A percentile compares a stretch with the other conserved stretches of the same genome.
phyloP scores from a whole-genome alignment of 2,888 invertebrate genomes.

The Camptogramma bilineatum region DNA sequence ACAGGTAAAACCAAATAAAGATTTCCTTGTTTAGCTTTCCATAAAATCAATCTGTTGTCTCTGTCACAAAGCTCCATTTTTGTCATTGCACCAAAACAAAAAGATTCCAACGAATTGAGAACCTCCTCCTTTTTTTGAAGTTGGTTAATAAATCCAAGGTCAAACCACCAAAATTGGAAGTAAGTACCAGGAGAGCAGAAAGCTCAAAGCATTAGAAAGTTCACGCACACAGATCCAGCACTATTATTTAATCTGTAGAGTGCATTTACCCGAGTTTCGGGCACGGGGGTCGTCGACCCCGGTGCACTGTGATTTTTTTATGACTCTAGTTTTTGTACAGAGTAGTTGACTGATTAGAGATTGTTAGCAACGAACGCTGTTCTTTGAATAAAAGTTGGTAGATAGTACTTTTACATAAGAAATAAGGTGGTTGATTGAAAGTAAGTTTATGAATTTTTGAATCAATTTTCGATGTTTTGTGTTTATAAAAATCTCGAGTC shows the following conservation, averaged over 20 bases:
- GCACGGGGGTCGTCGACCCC: slow-evolving; percentile 60
- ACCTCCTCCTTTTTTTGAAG: no score
- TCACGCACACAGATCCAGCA: slow-evolving; percentile 45
- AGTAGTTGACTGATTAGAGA: slow-evolving; percentile 21
- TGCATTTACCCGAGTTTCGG: slow-evolving; percentile 71
- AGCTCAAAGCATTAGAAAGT: slow-evolving; percentile 46
- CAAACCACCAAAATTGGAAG: slow-evolving; percentile 42
- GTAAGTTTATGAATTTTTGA: no score
- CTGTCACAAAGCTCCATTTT: neutral
- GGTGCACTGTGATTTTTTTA: slow-evolving; percentile 70
- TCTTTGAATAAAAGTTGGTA: no score
- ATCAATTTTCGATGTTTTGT: no score
- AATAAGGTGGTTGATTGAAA: no score
- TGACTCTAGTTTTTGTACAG: slow-evolving; percentile 53
- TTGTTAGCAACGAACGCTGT: neutral
- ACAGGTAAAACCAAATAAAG: no score
- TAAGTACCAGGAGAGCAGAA: slow-evolving; percentile 46
- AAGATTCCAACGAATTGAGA: no score
- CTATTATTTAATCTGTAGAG: slow-evolving; percentile 43
- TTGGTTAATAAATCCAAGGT: slow-evolving; percentile 42
- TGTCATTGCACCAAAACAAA: slow-evolving; percentile 28
- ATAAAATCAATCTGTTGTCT: neutral
- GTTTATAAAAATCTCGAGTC: no score
- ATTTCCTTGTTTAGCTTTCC: no score
- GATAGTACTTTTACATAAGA: no score